These are phyloP conservation scores for Phrynocephalus versicolor DNA, from an alignment of 2,113 vertebrate species.

Conservation along the genomic window DNA sequence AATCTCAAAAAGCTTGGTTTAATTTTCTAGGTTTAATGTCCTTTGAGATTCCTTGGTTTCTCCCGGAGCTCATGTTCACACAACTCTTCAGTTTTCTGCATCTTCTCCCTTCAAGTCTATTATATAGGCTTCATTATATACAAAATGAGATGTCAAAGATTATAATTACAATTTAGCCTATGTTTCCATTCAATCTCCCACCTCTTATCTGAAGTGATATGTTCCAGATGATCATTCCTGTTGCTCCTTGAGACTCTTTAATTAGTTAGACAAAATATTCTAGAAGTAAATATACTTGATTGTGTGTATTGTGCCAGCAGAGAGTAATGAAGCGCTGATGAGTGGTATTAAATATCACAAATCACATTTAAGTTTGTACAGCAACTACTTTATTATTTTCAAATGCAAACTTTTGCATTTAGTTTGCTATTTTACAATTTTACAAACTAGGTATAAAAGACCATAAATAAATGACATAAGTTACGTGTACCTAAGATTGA, in stretches of 20 bases:
- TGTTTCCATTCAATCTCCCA: background rate
- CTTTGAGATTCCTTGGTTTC: background rate
- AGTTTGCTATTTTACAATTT: constrained; percentile 97
- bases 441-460: constrained; percentile 99
- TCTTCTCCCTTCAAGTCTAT: background rate
- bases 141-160: background rate
- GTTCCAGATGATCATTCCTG: background rate
- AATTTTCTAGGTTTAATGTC: background rate
- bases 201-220: background rate
- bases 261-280: background rate
- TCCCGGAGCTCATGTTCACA: background rate
- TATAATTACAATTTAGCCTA: background rate
- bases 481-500: constrained; percentile 97
- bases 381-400: constrained; percentile 97
- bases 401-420: constrained; percentile 93
- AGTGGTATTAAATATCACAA: constrained; percentile 4
- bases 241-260: background rate
- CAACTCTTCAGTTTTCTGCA: background rate
- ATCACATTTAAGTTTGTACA: constrained; percentile 69
- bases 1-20: background rate
- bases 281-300: background rate
- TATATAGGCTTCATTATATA: background rate
- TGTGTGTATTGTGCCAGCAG: background rate
- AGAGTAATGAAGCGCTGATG: background rate
- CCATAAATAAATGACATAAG: constrained; percentile 99